Evolutionary conservation across 2,113 vertebrate species (phyloP).

Genomic region (Aythya baeri): DNA sequence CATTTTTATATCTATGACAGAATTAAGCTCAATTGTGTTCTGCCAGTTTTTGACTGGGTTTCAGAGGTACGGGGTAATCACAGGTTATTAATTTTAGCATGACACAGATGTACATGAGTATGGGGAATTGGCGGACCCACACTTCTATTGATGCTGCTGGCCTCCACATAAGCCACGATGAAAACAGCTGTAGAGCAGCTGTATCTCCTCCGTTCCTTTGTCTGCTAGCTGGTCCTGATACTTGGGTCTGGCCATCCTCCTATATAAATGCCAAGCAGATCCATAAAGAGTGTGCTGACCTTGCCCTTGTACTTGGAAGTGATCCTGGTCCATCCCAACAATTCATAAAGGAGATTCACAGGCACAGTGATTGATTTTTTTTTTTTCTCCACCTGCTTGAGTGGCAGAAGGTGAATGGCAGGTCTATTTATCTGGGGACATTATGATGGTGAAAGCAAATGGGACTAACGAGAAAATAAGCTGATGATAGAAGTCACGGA

Average conservation of each 20-base stretch:
- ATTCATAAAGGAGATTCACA: neutral
- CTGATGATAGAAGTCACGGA: neutral
- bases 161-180: neutral
- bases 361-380: neutral
- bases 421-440: neutral
- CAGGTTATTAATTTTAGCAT: neutral
- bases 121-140: neutral
- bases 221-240: neutral
- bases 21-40: neutral
- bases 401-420: neutral
- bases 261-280: neutral
- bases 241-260: neutral
- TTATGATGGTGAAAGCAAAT: accelerated
- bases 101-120: neutral
- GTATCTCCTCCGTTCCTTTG: neutral
- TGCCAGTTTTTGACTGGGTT: neutral
- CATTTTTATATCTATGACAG: neutral
- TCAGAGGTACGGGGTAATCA: neutral
- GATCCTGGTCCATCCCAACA: neutral
- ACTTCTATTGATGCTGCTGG: neutral
- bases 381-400: neutral
- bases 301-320: neutral
- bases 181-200: neutral
- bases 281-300: neutral
- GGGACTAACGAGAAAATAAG: neutral